Evolutionary conservation across 2,797 vertebrate genomes (phyloP).

Genomic region (Acanthiza pusilla): DNA sequence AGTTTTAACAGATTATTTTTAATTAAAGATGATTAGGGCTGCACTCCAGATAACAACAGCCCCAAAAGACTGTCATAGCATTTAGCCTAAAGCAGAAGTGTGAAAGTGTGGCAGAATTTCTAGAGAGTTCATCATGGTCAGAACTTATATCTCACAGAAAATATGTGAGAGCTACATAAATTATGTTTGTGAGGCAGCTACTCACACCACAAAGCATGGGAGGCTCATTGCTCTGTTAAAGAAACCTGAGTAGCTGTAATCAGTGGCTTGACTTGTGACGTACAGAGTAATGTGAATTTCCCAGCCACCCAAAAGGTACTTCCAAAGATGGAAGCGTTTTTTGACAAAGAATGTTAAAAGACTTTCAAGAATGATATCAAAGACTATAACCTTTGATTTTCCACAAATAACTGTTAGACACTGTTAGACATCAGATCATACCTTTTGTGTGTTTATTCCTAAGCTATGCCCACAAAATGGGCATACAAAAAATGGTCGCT

Average conservation of each 20-base stretch:
- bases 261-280: neutral
- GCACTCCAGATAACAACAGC: neutral
- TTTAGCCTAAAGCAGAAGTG: neutral
- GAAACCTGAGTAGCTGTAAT: neutral
- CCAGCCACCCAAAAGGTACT: neutral
- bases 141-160: neutral
- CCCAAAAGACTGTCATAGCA: neutral
- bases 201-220: rapidly evolving
- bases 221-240: neutral
- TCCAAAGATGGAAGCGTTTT: neutral
- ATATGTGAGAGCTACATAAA: neutral
- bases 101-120: neutral
- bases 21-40: neutral
- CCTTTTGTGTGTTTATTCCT: neutral
- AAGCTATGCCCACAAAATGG: neutral
- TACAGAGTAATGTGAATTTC: neutral
- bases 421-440: neutral
- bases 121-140: neutral
- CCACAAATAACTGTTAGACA: neutral
- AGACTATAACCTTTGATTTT: neutral
- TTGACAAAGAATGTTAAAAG: neutral
- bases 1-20: neutral
- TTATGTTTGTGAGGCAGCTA: neutral
- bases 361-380: neutral
- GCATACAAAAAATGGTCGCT: neutral